These are phyloP conservation scores for Lysandra bellargus DNA, from an alignment of 2,888 invertebrate species.

Conservation along the genomic window DNA sequence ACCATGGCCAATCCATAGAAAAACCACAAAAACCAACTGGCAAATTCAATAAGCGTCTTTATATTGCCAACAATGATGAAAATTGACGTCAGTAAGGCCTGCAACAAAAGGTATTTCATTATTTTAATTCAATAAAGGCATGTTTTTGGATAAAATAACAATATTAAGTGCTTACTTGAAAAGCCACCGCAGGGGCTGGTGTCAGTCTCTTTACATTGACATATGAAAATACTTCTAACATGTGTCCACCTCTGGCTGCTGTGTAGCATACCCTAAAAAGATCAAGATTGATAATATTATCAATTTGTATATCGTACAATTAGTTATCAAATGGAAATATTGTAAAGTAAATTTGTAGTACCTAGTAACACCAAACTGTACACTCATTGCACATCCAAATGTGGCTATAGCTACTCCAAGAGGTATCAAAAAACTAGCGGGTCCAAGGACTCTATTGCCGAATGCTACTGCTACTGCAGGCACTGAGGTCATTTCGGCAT, in stretches of 20 bases:
- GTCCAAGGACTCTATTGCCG: slow-evolving; percentile 83
- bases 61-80: slow-evolving; percentile 89
- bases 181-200: slow-evolving; percentile 89
- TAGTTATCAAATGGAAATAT: background rate
- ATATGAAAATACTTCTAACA: slow-evolving; percentile 88
- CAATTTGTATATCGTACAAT: background rate
- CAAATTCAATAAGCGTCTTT: slow-evolving; percentile 88
- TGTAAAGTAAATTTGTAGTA: slow-evolving; percentile 45
- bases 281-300: background rate
- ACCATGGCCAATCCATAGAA: slow-evolving; percentile 92
- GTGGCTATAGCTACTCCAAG: slow-evolving; percentile 88
- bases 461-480: slow-evolving; percentile 91
- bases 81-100: slow-evolving; percentile 84
- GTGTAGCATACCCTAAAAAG: slow-evolving; percentile 87
- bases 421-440: slow-evolving; percentile 84
- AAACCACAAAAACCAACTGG: slow-evolving; percentile 93
- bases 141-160: background rate
- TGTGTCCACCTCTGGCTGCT: slow-evolving; percentile 89
- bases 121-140: background rate
- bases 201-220: slow-evolving; percentile 87
- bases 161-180: slow-evolving; percentile 80
- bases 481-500: slow-evolving; percentile 85
- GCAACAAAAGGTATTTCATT: slow-evolving; percentile 50
- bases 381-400: slow-evolving; percentile 89
- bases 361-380: slow-evolving; percentile 88